These are phyloP conservation scores for Temnothorax longispinosus DNA, from an alignment of 1,140 invertebrate species.

Conservation along the genomic window DNA sequence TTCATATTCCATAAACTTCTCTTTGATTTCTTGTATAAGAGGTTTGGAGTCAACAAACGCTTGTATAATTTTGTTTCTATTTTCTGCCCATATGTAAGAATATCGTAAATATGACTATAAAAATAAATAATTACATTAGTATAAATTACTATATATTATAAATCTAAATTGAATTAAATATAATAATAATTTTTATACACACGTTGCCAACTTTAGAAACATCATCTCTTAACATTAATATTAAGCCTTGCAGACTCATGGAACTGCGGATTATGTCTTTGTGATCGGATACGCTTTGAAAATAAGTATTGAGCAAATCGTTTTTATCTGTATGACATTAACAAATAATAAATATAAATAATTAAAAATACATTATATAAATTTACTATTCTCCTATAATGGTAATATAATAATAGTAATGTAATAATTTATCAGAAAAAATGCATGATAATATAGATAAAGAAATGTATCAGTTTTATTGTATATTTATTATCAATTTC, in stretches of 20 bases:
- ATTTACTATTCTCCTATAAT: background rate
- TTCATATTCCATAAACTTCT: constrained; percentile 91
- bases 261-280: constrained; percentile 91
- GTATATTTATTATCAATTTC: background rate
- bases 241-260: constrained; percentile 90
- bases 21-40: constrained; percentile 90
- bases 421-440: background rate
- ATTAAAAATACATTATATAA: background rate
- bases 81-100: constrained; percentile 90
- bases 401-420: background rate
- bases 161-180: background rate
- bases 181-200: constrained; percentile 24
- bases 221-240: constrained; percentile 89
- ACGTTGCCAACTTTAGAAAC: constrained; percentile 82
- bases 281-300: constrained; percentile 91
- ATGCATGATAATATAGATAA: background rate
- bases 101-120: constrained; percentile 86
- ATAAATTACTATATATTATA: constrained; percentile 27
- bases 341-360: constrained; percentile 27
- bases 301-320: constrained; percentile 87
- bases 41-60: constrained; percentile 90
- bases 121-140: constrained; percentile 26
- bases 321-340: constrained; percentile 55
- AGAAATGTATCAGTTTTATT: background rate
- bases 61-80: constrained; percentile 89